Conservation (phyloP, 53 echinoderm and acorn worm genomes). For the Holothuria scabra region DNA sequence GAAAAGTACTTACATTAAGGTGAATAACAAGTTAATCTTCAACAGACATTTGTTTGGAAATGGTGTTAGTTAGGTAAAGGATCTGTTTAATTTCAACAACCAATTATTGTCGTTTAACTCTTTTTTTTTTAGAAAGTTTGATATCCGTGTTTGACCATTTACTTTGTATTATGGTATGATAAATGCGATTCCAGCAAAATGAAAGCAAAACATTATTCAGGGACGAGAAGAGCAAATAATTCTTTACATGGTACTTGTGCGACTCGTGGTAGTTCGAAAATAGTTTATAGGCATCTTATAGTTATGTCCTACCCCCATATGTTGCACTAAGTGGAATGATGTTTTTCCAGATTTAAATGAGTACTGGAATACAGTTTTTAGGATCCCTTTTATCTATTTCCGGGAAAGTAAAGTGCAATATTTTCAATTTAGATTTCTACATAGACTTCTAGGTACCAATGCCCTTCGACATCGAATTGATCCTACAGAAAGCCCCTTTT, state of each 20-base stretch:
- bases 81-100: too few species aligned
- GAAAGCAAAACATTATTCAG: neutral
- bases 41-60: neutral
- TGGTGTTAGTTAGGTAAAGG: neutral
- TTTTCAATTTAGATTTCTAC: too few species aligned
- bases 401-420: neutral
- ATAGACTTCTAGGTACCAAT: too few species aligned
- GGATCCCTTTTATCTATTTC: neutral
- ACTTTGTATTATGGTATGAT: neutral
- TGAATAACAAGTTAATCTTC: neutral
- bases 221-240: neutral
- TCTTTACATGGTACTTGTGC: too few species aligned
- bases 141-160: neutral
- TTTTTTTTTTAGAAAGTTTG: neutral
- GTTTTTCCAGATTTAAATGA: neutral
- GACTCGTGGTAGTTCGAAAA: too few species aligned
- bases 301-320: neutral
- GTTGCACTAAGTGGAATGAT: neutral
- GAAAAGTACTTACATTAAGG: too few species aligned
- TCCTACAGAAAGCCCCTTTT: too few species aligned
- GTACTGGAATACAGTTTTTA: neutral
- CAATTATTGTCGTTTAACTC: too few species aligned
- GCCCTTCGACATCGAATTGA: too few species aligned
- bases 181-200: neutral
- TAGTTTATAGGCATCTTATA: neutral